phyloP scores from a whole-genome alignment of 2,888 invertebrate genomes.

The Lordiphosa andalusiaca region DNA sequence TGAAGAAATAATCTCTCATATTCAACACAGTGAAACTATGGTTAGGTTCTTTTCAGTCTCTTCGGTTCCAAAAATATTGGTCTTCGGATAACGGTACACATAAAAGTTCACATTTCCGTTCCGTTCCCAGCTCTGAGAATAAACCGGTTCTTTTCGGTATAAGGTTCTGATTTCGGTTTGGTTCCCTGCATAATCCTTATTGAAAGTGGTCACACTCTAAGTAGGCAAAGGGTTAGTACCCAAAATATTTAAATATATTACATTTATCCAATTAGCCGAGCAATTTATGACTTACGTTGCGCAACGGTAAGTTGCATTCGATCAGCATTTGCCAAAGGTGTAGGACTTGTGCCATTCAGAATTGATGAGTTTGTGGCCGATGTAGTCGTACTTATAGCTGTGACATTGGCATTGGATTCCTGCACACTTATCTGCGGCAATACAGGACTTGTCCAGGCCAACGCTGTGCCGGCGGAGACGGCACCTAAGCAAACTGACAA shows the following conservation, averaged over 20 bases:
- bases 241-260: no score
- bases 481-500: conserved; percentile 87
- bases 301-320: conserved; percentile 65
- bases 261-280: no score
- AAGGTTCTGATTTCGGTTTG: no score
- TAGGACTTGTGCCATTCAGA: conserved; percentile 39
- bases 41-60: neutral
- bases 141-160: no score
- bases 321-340: conserved; percentile 27
- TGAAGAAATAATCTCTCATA: no score
- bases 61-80: neutral
- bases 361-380: conserved; percentile 39
- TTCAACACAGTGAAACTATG: no score
- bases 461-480: conserved; percentile 87
- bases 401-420: conserved; percentile 32
- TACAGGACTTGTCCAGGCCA: conserved; percentile 92
- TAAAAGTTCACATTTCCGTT: no score
- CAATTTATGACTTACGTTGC: conserved; percentile 66
- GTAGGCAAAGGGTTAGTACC: no score
- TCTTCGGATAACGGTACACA: no score
- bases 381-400: conserved; percentile 18
- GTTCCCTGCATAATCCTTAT: no score
- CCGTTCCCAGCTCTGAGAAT: no score
- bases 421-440: conserved; percentile 82
- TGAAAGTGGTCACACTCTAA: no score